phyloP scores from a whole-genome alignment of 2,888 invertebrate species.

The Acleris literana region DNA sequence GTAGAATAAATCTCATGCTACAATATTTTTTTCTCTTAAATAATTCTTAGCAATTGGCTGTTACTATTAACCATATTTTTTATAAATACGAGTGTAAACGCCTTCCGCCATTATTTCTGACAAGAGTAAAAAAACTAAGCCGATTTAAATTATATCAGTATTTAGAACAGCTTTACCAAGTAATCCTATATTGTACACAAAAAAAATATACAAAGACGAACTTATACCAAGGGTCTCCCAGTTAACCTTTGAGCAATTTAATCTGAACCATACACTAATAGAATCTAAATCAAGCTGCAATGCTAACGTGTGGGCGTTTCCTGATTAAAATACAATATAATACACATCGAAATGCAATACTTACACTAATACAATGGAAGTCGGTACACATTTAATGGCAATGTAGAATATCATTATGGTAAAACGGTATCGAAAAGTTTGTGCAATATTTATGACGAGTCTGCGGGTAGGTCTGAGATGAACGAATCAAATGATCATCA shows the following conservation, averaged over 20 bases:
- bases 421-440: conserved; percentile 33
- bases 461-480: conserved; percentile 3
- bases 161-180: conserved; percentile 6
- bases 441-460: conserved; percentile 6
- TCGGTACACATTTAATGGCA: conserved; percentile 48
- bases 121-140: background rate
- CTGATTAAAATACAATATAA: conserved; percentile 43
- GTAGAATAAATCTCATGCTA: too few species aligned
- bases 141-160: conserved; percentile 14
- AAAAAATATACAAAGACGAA: conserved; percentile 8
- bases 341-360: conserved; percentile 58
- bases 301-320: conserved; percentile 38
- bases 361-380: conserved; percentile 55
- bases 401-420: conserved; percentile 42
- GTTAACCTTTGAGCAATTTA: conserved; percentile 16
- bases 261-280: conserved; percentile 27
- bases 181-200: conserved; percentile 10
- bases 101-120: too few species aligned
- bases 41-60: too few species aligned
- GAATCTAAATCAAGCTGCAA: conserved; percentile 2
- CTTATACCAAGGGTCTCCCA: background rate
- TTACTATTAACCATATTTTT: background rate
- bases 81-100: background rate
- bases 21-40: too few species aligned
- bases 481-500: too few species aligned